Percentiles rank a stretch among this genome's conserved stretches.
phyloP scores from a whole-genome alignment of 2,797 vertebrate genomes.

The Dendrocincla fuliginosa region DNA sequence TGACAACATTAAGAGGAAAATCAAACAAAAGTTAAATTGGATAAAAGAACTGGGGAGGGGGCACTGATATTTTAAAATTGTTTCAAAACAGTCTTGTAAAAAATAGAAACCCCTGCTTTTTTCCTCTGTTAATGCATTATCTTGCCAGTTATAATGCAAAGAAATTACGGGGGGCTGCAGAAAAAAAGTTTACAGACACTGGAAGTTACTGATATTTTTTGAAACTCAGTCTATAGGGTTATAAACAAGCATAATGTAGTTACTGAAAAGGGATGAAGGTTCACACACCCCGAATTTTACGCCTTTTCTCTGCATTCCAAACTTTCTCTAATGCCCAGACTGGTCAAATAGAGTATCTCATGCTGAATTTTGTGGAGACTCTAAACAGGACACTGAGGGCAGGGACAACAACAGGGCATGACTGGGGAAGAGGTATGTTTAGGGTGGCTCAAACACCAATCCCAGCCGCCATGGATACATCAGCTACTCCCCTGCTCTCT shows the following conservation, averaged over 20 bases:
- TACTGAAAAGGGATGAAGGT: not conserved
- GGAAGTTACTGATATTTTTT: not conserved
- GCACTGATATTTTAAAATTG: not conserved
- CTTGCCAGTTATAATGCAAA: not conserved
- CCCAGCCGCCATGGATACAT: rapidly evolving
- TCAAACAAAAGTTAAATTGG: not conserved
- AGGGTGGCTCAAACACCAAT: not conserved
- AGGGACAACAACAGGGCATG: not conserved
- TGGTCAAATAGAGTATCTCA: not conserved
- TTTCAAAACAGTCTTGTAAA: not conserved
- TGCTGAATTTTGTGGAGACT: not conserved
- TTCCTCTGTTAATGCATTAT: not conserved
- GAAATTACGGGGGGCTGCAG: not conserved
- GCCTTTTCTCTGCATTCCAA: not conserved
- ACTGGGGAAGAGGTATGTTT: not conserved
- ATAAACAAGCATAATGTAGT: not conserved
- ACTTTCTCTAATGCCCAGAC: not conserved
- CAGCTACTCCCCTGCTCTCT: not conserved
- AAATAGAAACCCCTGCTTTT: not conserved
- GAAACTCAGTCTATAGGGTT: not conserved
- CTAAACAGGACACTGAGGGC: not conserved
- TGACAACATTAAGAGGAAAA: not conserved
- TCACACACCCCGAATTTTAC: not conserved
- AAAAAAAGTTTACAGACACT: not conserved
- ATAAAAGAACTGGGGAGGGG: not conserved